Evolutionary conservation across 2,888 invertebrate species (phyloP).

Genomic region (Sepioteuthis lessoniana): DNA sequence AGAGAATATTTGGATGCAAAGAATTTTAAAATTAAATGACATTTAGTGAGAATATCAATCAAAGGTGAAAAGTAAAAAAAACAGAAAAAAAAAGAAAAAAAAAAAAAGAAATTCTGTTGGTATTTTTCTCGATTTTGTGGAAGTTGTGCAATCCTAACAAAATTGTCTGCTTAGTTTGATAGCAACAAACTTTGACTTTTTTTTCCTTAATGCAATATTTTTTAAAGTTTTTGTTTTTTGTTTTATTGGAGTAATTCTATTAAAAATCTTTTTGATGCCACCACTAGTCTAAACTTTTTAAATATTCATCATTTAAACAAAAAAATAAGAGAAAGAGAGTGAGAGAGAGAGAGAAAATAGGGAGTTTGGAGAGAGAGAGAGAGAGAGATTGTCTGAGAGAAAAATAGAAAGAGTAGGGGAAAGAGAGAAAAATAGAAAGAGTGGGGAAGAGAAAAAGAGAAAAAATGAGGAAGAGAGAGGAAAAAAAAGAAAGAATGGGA

Average conservation of each 20-base stretch:
- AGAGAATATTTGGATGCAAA: background rate
- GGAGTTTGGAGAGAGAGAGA: background rate
- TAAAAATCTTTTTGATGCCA: constrained; percentile 5
- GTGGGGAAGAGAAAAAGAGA: background rate
- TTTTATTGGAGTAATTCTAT: background rate
- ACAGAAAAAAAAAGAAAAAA: too few relatives aligned
- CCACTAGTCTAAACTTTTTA: constrained; percentile 9
- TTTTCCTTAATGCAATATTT: background rate
- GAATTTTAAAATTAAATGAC: constrained; percentile 23
- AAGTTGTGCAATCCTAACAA: background rate
- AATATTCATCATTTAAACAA: background rate
- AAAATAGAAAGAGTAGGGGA: background rate
- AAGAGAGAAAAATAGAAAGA: background rate
- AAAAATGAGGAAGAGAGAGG: background rate
- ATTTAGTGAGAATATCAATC: constrained; percentile 33
- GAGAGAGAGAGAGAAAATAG: background rate
- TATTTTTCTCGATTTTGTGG: too few relatives aligned
- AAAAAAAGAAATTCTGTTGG: background rate
- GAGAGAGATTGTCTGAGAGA: too few relatives aligned
- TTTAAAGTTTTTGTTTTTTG: background rate
- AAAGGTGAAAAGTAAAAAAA: background rate
- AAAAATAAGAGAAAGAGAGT: background rate
- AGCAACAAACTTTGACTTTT: background rate
- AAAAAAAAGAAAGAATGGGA: background rate
- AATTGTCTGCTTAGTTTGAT: background rate